These are phyloP conservation scores for Drosophila jambulina DNA, from an alignment of 1,140 invertebrate genomes.

Conservation along the genomic window DNA sequence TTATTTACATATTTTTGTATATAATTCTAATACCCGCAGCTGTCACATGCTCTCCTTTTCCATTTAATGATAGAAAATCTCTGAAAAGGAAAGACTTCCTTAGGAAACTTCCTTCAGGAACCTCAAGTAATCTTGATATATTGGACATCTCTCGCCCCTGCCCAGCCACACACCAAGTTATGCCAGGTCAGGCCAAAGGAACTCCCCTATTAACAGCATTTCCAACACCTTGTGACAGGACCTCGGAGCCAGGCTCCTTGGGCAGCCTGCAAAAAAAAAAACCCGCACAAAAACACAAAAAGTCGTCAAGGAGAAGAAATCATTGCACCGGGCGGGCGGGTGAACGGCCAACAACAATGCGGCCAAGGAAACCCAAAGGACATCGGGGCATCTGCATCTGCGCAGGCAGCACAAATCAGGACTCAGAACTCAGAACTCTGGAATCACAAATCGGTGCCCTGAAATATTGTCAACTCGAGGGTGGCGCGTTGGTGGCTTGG, in stretches of 20 bases:
- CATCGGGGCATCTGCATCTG: slow-evolving; percentile 72
- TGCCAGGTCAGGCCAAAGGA: slow-evolving; percentile 31
- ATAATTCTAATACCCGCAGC: not conserved
- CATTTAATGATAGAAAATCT: not conserved
- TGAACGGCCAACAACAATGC: slow-evolving; percentile 59
- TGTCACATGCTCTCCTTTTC: not conserved
- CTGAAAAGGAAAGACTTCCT: not conserved
- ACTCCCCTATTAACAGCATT: slow-evolving; percentile 74
- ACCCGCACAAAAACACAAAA: slow-evolving; percentile 52
- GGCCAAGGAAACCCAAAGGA: slow-evolving; percentile 59
- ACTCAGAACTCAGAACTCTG: slow-evolving; percentile 29
- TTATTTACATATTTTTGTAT: no score
- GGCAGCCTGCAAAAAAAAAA: slow-evolving; percentile 50
- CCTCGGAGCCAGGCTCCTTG: slow-evolving; percentile 16
- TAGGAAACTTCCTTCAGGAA: slow-evolving; percentile 6
- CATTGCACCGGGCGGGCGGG: slow-evolving; percentile 69
- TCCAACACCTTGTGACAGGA: slow-evolving; percentile 65
- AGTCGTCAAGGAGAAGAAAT: slow-evolving; percentile 52
- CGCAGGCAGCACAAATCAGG: slow-evolving; percentile 46
- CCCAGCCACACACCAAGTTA: slow-evolving; percentile 31
- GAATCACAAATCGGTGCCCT: slow-evolving; percentile 65
- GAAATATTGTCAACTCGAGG: slow-evolving; percentile 68
- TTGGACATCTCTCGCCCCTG: not conserved
- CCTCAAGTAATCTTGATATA: slow-evolving; percentile 21
- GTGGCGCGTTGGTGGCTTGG: slow-evolving; percentile 73